These are phyloP conservation scores for Melanogrammus aeglefinus DNA, from an alignment of 2,797 vertebrate genomes.

Conservation along the genomic window DNA sequence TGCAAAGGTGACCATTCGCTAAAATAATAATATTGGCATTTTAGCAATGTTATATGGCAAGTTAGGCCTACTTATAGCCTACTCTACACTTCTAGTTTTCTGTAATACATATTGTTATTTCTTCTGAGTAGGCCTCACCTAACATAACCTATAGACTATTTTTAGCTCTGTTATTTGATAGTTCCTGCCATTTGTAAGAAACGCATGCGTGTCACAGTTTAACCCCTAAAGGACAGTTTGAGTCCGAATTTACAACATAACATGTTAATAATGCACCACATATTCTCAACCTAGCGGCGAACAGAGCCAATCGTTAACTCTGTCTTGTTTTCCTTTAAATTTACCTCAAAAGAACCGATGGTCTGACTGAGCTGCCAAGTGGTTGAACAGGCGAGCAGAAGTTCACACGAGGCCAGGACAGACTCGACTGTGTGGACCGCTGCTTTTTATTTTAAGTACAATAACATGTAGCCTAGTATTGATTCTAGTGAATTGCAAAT, in stretches of 20 bases:
- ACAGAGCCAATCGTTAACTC: not conserved
- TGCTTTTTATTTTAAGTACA: not conserved
- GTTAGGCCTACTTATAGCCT: too few relatives aligned
- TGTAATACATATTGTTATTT: not conserved
- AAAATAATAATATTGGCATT: not conserved
- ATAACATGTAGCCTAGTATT: too few relatives aligned
- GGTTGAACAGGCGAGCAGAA: not conserved
- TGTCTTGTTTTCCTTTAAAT: not conserved
- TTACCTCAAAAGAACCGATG: not conserved
- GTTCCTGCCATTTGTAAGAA: not conserved
- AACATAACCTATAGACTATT: not conserved
- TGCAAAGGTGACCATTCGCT: not conserved
- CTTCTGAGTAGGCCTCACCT: not conserved
- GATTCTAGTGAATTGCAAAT: too few relatives aligned
- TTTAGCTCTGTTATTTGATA: not conserved
- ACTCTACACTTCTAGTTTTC: not conserved
- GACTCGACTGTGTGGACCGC: not conserved
- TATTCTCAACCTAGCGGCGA: too few relatives aligned
- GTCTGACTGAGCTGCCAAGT: not conserved
- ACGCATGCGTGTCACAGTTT: not conserved
- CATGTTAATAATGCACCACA: not conserved
- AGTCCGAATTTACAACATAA: not conserved
- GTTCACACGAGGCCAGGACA: not conserved
- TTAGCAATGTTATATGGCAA: too few relatives aligned
- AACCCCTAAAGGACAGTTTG: not conserved